Evolutionary conservation across 2,888 invertebrate genomes (phyloP), one percentile per base, ranked within the genome.

Genomic region (Hydrotaea cyrtoneurina): DNA sequence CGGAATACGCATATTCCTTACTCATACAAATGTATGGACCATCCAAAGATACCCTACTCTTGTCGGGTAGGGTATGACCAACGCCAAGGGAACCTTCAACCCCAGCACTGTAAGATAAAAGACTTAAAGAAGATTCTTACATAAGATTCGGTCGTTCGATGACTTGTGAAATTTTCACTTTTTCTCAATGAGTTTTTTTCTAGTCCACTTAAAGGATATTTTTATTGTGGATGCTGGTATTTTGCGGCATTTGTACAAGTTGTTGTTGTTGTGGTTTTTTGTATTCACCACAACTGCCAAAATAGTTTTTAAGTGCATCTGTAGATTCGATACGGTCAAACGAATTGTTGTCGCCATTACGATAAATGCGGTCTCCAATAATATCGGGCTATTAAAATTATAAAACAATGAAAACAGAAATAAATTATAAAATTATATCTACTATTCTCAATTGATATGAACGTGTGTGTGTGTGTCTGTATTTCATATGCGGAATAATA

Each of bases 291-390:
- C 31, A 62, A 62, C 17, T 62, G 62, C 62, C 62, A 62, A 62
- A 62, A 31, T 31, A n/a, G 62, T 62, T 62, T 62, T 62, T 62
- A 62, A 62, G 62, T 62, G 31, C 62, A 62, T 72, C 50, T 64
- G 50, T 17, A 72, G 78, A 64, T 50, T 36, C 53, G 26, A 64
- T 79, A 64, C 73, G 73, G 73, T 39, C 79, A 79, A 79, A 66
- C 55, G 66, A 53, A 80, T 75, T 75, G 36, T 19, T 71, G 80
- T 75, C 80, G 80, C 80, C 80, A 74, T 74, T 69, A 66, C 66
- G 57, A 74, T 19, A 74, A 80, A 80, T 69, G 59, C 26, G 50
- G 69, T 57, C 81, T 72, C 3, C 23, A 11, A 23, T 13, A 69
- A 46, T 66, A 46, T 21, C 46, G 21, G 46, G 31, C 62, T n/a